phyloP scores from a whole-genome alignment of 2,797 vertebrate species.

The Sebastes minor region DNA sequence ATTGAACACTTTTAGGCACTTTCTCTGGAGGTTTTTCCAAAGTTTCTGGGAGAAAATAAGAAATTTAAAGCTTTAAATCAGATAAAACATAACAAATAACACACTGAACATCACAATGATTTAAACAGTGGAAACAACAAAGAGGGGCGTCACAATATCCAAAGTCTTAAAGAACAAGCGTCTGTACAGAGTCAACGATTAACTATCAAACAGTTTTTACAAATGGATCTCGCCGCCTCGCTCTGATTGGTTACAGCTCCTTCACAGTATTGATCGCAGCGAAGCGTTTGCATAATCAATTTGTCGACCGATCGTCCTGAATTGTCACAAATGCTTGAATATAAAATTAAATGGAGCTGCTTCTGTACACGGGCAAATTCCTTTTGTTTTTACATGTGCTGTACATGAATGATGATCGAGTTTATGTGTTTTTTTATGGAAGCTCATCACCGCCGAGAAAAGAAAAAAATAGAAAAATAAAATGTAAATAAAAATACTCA shows the following conservation, averaged over 20 bases:
- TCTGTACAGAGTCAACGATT: not conserved
- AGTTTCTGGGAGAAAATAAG: not conserved
- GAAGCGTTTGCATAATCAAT: conserved; percentile 47
- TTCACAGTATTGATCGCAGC: conserved; percentile 55
- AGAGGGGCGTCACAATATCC: too few species aligned
- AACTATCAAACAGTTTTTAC: not conserved
- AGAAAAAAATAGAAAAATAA: not conserved
- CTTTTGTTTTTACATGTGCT: conserved; percentile 13
- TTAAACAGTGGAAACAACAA: too few species aligned
- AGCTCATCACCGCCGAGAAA: conserved; percentile 9
- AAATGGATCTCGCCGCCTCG: not conserved
- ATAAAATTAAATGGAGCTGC: conserved; percentile 24
- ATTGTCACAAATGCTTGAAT: conserved; percentile 23
- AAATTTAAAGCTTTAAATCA: not conserved
- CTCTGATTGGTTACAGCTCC: not conserved
- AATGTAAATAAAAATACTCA: not conserved
- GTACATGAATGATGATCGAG: not conserved
- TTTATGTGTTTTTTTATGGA: not conserved
- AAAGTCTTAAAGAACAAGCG: not conserved
- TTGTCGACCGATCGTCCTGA: conserved; percentile 3
- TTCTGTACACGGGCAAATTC: conserved; percentile 6
- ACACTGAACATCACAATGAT: not conserved
- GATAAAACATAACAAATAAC: not conserved
- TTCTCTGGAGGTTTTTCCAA: conserved; percentile 15
- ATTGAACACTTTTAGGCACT: conserved; percentile 32